Base-by-base conservation (phyloP, 2,797 vertebrate genomes). In the Sebastes iracundus region DNA sequence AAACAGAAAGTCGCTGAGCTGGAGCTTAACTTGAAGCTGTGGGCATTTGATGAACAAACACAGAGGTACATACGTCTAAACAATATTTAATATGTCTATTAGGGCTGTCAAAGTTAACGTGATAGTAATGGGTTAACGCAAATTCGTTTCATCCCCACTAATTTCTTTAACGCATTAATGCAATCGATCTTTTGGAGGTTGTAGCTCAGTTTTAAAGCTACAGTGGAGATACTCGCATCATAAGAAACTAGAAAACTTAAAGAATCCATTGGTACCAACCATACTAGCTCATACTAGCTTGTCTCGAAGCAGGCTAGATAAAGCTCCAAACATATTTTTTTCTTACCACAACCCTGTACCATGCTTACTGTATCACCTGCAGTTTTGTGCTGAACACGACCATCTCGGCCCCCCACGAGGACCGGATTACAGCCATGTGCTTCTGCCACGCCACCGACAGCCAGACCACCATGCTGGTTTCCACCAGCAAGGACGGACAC, bases 311-410 rank as follows among this genome's bases (percentile, higher is more conserved):
- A 38, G 35, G 12, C 35, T 38, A 2, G 12, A 38, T 38, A 38
- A 4, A 38, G 35, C 4, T 38, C 4, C 35, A 38, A 38, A 38
- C 33, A 35, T 35, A 35, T 35, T 35, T 35, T 35, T 35, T 66
- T 28, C 9, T 75, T 4, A 1, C 25, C 32, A 13, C 65, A 28
- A 30, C 30, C 18, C 12, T 11, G 46, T 32, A 28, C 23, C 38
- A 22, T 49, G 5, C 16, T 20, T 4, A 9, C 52, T 73, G n/a
- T 82, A 35, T 77, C 81, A 87, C 73, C 72, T 55, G 0, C 74
- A 99, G 98, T 89, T 99, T 99, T 93, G 90, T 95, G 68, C 96
- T 99, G 88, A 99, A 98, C 92, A 99, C 98, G 7, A 97, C 96
- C 80, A 94, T 99, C 90, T 93, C 89, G 42, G 95, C 92, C 2